Base-by-base conservation (phyloP, 1,140 invertebrate genomes). In the Zaprionus ghesquierei region DNA sequence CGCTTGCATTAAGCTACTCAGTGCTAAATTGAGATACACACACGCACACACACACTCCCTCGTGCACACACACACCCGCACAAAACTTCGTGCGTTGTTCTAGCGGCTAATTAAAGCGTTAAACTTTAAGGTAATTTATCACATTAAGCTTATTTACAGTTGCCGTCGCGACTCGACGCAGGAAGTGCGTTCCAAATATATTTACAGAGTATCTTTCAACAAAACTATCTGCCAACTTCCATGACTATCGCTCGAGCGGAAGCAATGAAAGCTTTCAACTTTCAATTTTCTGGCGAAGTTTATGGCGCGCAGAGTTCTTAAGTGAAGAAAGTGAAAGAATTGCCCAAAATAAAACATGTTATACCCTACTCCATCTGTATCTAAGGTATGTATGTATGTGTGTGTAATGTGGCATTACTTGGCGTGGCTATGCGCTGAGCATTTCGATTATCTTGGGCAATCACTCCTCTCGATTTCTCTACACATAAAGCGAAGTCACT, bases 31-130 rank as follows among this genome's bases (percentile, higher is more conserved):
- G 66, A 69, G 29, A 56, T 46, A 41, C 50, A 61, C 54, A 49
- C 76, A 73, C 76, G 56, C 70, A 66, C 38, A n/a, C 27, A 68
- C 44, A 38, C 33, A 74, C 59, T 41, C 80, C 73, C 73, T 59
- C 61, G 66, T 33, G 0, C 33, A 73, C 46, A 38, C 38, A 73
- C 66, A 77, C 54, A 58, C 22, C 29, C 41, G 13, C 62, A 9
- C 27, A 35, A 53, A 38, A 35, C 31, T 31, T 62, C 38, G 65
- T 59, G 79, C 59, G 56, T 86, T 89, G 79, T 87, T 87, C 76
- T 78, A 79, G 68, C 54, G 70, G 54, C 58, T 73, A 86, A 86
- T 86, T 86, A 86, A 87, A 87, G 69, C 53, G 76, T 65, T 76
- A 79, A 79, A 77, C 79, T 68, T 23, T 68, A 49, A 56, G 75